These are phyloP conservation scores for Platycercus adscitus DNA, from an alignment of 2,113 vertebrate species.

Conservation along the genomic window DNA sequence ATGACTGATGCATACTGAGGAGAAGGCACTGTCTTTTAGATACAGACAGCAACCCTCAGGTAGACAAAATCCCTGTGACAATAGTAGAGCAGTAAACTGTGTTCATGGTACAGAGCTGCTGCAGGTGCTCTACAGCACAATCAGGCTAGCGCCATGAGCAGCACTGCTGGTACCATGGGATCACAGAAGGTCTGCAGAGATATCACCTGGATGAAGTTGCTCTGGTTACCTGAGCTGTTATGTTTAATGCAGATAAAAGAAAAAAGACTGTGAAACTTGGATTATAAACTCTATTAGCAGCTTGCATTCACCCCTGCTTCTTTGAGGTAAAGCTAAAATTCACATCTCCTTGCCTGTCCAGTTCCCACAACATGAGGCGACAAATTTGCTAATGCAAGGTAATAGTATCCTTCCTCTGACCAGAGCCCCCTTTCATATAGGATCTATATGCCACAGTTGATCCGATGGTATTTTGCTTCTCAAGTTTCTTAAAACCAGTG, in stretches of 20 bases:
- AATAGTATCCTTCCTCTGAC: not conserved
- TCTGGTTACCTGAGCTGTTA: not conserved
- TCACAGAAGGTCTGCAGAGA: not conserved
- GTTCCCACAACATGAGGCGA: not conserved
- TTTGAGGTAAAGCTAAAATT: not conserved
- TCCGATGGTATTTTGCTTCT: not conserved
- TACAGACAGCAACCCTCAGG: not conserved
- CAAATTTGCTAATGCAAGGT: not conserved
- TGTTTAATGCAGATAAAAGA: not conserved
- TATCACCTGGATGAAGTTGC: not conserved
- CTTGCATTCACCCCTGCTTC: not conserved
- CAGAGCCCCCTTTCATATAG: not conserved
- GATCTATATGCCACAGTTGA: not conserved
- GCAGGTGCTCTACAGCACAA: not conserved
- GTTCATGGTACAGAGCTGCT: not conserved
- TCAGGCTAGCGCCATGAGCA: not conserved
- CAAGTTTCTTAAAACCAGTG: not conserved
- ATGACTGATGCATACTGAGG: not conserved
- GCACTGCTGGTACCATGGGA: accelerated
- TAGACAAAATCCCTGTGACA: not conserved
- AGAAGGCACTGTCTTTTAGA: not conserved
- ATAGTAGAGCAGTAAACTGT: not conserved
- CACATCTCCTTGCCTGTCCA: not conserved
- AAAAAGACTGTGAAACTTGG: not conserved
- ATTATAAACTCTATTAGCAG: not conserved